phyloP scores from a whole-genome alignment of 2,888 invertebrate genomes.

The Hydroisotoma schaefferi region DNA sequence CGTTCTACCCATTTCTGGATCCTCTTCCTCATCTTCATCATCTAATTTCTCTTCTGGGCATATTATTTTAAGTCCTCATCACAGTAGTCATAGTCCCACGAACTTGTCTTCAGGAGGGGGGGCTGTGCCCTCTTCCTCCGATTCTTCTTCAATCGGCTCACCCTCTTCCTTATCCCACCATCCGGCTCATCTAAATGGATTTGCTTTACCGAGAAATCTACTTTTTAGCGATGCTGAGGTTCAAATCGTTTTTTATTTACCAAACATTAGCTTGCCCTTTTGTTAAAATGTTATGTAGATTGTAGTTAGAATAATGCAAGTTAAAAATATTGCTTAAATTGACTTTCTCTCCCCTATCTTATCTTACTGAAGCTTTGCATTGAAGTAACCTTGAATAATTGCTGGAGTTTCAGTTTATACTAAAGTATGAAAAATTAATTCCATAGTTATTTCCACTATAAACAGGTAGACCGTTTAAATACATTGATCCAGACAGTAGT shows the following conservation, averaged over 20 bases:
- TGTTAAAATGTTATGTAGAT: too few relatives aligned
- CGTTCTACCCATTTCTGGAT: slow-evolving; percentile 7
- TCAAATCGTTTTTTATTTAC: slow-evolving; percentile 17
- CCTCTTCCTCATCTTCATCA: slow-evolving; percentile 36
- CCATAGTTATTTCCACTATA: too few relatives aligned
- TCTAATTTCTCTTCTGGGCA: slow-evolving; percentile 33
- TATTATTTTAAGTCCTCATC: slow-evolving; percentile 28
- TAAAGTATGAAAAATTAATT: too few relatives aligned
- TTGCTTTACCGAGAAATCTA: slow-evolving; percentile 44
- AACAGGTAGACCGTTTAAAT: too few relatives aligned
- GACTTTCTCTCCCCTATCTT: too few relatives aligned
- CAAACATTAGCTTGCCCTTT: too few relatives aligned
- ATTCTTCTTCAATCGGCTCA: slow-evolving; percentile 18
- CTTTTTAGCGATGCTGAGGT: slow-evolving; percentile 46
- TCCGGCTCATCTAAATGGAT: slow-evolving; percentile 30
- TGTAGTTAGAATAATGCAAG: too few relatives aligned
- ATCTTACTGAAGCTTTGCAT: too few relatives aligned
- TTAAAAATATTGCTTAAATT: too few relatives aligned
- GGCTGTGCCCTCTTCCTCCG: slow-evolving; percentile 11
- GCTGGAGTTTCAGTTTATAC: too few relatives aligned
- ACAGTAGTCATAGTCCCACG: slow-evolving; percentile 31
- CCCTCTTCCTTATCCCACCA: slow-evolving; percentile 19
- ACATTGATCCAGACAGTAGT: too few relatives aligned
- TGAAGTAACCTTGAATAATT: too few relatives aligned
- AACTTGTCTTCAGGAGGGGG: slow-evolving; percentile 25